Conservation (phyloP, 2,113 vertebrate species). For the Apodemus speciosus region DNA sequence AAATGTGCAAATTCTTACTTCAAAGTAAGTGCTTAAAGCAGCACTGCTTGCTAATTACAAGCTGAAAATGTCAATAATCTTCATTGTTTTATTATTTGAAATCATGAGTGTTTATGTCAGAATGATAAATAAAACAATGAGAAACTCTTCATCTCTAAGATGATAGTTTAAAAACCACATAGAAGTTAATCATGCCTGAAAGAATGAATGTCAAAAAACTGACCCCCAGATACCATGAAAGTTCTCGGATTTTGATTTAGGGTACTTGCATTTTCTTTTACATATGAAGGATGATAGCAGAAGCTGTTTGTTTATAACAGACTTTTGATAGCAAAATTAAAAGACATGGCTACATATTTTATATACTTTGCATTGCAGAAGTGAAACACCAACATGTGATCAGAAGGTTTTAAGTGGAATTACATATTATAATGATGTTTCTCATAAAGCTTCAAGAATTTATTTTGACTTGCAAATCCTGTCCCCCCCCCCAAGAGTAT, state of each 20-base stretch:
- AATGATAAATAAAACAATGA: constrained; percentile 61
- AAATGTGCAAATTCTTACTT: constrained; percentile 54
- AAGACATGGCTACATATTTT: not conserved
- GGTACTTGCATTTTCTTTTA: constrained; percentile 52
- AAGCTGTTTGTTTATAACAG: not conserved
- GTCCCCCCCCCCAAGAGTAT: constrained; percentile 45
- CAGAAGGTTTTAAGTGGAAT: not conserved
- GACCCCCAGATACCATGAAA: constrained; percentile 29
- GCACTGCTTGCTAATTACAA: constrained; percentile 62
- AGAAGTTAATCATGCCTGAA: constrained; percentile 47
- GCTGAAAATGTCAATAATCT: constrained; percentile 50
- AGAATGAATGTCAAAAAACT: constrained; percentile 53
- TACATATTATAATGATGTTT: constrained; percentile 27
- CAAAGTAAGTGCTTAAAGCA: constrained; percentile 63
- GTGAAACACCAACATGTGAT: not conserved
- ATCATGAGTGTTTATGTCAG: constrained; percentile 42
- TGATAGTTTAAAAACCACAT: constrained; percentile 56
- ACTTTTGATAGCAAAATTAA: not conserved
- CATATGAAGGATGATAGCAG: not conserved
- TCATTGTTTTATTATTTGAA: constrained; percentile 56
- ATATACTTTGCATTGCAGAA: not conserved
- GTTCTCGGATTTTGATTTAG: constrained; percentile 7
- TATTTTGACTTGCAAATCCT: constrained; percentile 51
- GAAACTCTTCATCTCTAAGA: constrained; percentile 40
- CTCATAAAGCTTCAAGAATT: not conserved